Evolutionary conservation across 2,888 invertebrate genomes (phyloP).

Genomic region (Drosophila monieri): DNA sequence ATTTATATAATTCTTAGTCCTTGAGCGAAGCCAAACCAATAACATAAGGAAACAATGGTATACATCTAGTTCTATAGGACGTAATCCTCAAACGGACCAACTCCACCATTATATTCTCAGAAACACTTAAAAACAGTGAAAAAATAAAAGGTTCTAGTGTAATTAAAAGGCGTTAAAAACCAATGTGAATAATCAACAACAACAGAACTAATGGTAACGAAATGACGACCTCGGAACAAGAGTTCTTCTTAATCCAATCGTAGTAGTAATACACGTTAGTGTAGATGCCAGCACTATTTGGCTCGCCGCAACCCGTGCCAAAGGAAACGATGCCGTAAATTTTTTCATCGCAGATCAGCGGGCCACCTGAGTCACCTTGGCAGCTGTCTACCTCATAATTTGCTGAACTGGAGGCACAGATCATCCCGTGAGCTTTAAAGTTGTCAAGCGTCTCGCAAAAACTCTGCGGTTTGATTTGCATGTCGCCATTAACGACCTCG

Average conservation of each 20-base stretch:
- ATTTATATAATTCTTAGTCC: no score
- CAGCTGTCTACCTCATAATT: background rate
- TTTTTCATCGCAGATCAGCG: background rate
- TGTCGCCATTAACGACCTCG: background rate
- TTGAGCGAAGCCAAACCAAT: no score
- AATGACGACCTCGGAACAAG: background rate
- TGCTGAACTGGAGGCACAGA: background rate
- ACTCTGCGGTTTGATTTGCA: background rate
- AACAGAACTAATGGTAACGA: background rate
- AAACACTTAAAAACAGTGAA: no score
- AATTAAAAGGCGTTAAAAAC: no score
- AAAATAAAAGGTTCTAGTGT: no score
- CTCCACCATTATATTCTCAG: no score
- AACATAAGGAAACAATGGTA: no score
- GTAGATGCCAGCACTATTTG: background rate
- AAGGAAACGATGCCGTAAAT: constrained; percentile 2
- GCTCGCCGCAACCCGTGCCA: background rate
- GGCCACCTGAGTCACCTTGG: constrained; percentile 1
- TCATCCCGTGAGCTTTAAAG: background rate
- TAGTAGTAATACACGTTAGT: background rate
- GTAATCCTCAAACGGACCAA: no score
- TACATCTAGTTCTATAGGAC: no score
- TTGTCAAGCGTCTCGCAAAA: background rate
- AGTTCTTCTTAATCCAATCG: background rate
- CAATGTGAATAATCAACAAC: no score